These are phyloP conservation scores for Drosophila suzukii DNA, from an alignment of 1,140 invertebrate genomes.

Conservation along the genomic window DNA sequence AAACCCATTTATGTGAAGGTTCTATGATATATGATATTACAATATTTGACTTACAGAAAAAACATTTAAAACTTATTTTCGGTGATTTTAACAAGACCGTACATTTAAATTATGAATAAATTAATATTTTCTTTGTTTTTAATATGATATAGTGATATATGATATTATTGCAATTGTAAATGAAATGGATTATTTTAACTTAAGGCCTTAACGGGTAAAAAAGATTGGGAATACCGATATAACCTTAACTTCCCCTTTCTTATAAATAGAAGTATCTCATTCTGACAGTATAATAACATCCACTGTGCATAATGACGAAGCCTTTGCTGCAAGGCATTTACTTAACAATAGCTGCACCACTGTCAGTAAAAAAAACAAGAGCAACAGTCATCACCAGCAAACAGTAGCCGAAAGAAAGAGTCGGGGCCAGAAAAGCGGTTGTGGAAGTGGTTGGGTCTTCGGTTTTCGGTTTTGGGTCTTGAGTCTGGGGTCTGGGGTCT, in stretches of 20 bases:
- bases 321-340: conserved; percentile 41
- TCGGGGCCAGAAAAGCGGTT: conserved; percentile 18
- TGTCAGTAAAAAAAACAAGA: conserved; percentile 23
- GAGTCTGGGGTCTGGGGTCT: conserved; percentile 1
- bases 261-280: neutral
- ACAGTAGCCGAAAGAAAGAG: conserved; percentile 65
- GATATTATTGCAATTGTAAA: no score
- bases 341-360: conserved; percentile 52
- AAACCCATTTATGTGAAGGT: no score
- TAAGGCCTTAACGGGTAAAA: no score
- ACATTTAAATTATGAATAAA: no score
- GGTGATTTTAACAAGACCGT: no score
- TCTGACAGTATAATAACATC: neutral
- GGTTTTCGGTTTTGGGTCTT: neutral
- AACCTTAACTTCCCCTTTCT: neutral
- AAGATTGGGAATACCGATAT: no score
- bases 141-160: no score
- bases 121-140: no score
- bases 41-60: no score
- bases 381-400: conserved; percentile 68
- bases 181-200: no score
- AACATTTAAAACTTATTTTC: no score
- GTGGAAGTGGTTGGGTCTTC: neutral
- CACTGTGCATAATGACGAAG: conserved; percentile 47
- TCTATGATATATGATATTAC: no score